Conservation (phyloP, 2,797 vertebrate species). For the Eulemur rubriventer region DNA sequence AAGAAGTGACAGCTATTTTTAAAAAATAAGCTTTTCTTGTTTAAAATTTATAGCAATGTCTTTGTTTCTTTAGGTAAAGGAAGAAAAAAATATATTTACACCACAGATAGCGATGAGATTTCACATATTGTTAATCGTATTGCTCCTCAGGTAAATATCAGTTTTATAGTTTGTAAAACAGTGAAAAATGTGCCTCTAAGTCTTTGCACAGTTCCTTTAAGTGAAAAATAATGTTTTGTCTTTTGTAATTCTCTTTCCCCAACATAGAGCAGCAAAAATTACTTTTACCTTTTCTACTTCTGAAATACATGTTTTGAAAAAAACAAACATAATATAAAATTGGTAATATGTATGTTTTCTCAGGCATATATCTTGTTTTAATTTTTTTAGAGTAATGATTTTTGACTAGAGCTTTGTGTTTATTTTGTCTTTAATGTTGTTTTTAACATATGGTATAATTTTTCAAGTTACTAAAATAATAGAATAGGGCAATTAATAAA, state of each 20-base stretch:
- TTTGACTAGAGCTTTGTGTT: neutral
- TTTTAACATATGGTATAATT: neutral
- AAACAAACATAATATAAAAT: neutral
- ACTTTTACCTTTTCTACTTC: neutral
- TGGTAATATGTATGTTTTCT: neutral
- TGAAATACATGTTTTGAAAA: conserved; percentile 34
- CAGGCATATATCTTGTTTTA: neutral
- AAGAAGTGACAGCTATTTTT: neutral
- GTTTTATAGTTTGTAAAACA: neutral
- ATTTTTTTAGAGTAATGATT: conserved; percentile 5
- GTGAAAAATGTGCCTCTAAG: neutral
- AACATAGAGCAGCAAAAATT: neutral
- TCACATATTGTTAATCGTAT: conserved; percentile 89
- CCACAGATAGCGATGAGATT: conserved; percentile 83
- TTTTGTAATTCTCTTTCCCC: neutral
- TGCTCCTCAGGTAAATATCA: conserved; percentile 88
- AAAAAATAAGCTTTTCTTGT: neutral
- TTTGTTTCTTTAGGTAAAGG: conserved; percentile 82
- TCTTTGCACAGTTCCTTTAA: neutral
- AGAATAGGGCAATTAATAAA: neutral
- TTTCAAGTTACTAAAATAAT: conserved; percentile 38
- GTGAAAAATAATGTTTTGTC: conserved; percentile 12
- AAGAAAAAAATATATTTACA: conserved; percentile 76
- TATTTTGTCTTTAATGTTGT: conserved; percentile 44
- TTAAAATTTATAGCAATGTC: conserved; percentile 26